A percentile compares a stretch with the other conserved stretches of the same genome.
phyloP scores from a whole-genome alignment of 2,797 vertebrate species.

The Holocentrus rufus region DNA sequence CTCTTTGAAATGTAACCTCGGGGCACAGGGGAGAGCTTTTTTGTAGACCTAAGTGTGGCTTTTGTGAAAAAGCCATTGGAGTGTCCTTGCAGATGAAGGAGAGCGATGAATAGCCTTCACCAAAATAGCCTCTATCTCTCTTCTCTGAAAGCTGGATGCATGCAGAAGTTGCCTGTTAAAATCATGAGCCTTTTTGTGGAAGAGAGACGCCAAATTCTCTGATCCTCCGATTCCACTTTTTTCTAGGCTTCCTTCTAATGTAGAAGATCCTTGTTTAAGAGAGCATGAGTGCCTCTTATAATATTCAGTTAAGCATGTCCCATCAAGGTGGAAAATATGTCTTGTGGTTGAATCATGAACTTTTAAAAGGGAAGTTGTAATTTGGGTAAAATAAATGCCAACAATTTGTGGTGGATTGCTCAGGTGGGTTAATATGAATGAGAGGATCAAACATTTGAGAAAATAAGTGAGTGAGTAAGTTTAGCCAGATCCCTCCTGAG shows the following conservation, averaged over 20 bases:
- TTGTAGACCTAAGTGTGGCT: neutral
- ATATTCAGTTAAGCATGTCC: slow-evolving; percentile 11
- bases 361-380: slow-evolving; percentile 43
- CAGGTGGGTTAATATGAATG: slow-evolving; percentile 7
- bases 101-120: neutral
- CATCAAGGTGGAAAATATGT: slow-evolving; percentile 21
- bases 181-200: slow-evolving; percentile 7
- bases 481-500: slow-evolving; percentile 41
- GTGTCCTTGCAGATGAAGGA: slow-evolving; percentile 1
- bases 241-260: slow-evolving; percentile 42
- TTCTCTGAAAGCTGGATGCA: neutral
- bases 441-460: slow-evolving; percentile 43
- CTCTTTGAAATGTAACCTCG: too few relatives aligned
- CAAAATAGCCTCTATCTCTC: neutral
- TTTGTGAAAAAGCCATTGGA: neutral
- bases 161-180: neutral
- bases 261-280: slow-evolving; percentile 12
- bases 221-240: slow-evolving; percentile 32
- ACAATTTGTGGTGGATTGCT: slow-evolving; percentile 18
- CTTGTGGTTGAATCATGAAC: slow-evolving; percentile 37
- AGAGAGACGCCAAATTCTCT: slow-evolving; percentile 18
- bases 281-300: neutral
- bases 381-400: slow-evolving; percentile 42
- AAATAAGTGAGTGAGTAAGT: slow-evolving; percentile 38
- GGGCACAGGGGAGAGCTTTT: neutral